Percentiles rank a stretch among this genome's conserved stretches.
Evolutionary conservation across 1,140 invertebrate genomes (phyloP).

Genomic region (Leptonema lineaticorne): DNA sequence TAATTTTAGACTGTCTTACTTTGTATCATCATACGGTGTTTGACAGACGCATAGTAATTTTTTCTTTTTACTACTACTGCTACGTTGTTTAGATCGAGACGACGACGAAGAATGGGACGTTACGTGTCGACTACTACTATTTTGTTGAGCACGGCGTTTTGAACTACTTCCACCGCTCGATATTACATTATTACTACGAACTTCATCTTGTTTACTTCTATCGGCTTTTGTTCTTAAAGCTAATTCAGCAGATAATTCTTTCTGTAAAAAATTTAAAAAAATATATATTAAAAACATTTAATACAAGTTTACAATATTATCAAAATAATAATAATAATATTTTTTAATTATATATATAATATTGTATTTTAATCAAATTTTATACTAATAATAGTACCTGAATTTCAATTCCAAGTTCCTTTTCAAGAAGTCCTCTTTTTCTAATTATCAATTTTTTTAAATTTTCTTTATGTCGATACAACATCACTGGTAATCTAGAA

Average conservation of each 20-base stretch:
- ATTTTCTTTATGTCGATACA: constrained; percentile 86
- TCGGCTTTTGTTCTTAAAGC: constrained; percentile 68
- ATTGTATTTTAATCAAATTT: neutral
- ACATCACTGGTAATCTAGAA: constrained; percentile 63
- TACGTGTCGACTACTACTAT: constrained; percentile 42
- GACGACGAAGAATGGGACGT: neutral
- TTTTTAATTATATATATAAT: neutral
- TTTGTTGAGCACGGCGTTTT: constrained; percentile 43
- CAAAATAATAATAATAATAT: too few relatives aligned
- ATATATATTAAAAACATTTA: neutral
- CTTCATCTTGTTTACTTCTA: constrained; percentile 70
- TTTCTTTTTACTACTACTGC: constrained; percentile 74
- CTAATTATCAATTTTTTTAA: constrained; percentile 93
- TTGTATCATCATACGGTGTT: constrained; percentile 92
- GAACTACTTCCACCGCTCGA: neutral
- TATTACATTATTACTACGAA: constrained; percentile 54
- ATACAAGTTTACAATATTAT: neutral
- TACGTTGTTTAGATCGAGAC: constrained; percentile 15
- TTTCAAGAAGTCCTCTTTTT: constrained; percentile 85
- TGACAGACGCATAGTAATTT: constrained; percentile 92
- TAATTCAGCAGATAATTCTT: constrained; percentile 69
- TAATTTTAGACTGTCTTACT: constrained; percentile 59
- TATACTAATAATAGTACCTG: constrained; percentile 61
- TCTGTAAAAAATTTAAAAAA: constrained; percentile 50
- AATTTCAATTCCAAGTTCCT: constrained; percentile 88